Conservation (phyloP, 2,888 invertebrate genomes). For the Mactromeris polynyma region DNA sequence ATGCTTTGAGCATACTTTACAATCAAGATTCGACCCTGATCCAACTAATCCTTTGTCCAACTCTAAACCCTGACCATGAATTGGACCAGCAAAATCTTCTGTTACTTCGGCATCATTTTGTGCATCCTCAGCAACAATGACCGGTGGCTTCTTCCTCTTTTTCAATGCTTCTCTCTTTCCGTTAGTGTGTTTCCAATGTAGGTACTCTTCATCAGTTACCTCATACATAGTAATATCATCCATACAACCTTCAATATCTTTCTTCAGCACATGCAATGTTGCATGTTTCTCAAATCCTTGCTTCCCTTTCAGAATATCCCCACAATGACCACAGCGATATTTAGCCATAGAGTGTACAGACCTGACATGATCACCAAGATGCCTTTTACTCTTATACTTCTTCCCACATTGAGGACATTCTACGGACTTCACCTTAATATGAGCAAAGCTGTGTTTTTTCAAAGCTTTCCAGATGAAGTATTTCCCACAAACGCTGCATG, state of each 20-base stretch:
- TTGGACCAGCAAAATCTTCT: background rate
- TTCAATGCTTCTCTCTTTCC: background rate
- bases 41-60: conserved; percentile 24
- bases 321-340: conserved; percentile 42
- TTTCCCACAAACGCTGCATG: conserved; percentile 49
- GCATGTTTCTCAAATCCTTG: conserved; percentile 44
- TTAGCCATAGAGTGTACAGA: conserved; percentile 37
- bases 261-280: conserved; percentile 32
- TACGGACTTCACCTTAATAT: conserved; percentile 15
- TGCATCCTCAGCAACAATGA: background rate
- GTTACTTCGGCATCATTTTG: background rate
- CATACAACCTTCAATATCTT: background rate
- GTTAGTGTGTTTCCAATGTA: background rate
- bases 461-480: conserved; percentile 23
- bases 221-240: conserved; percentile 22
- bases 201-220: conserved; percentile 29
- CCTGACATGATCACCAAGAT: conserved; percentile 48
- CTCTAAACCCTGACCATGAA: conserved; percentile 27
- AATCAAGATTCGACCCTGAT: background rate
- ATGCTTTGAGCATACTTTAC: conserved; percentile 21
- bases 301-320: conserved; percentile 26
- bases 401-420: conserved; percentile 44
- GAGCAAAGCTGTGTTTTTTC: conserved; percentile 45
- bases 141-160: background rate
- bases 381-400: conserved; percentile 39